Evolutionary conservation across 2,888 invertebrate species (phyloP), one percentile per base, ranked within the genome.

Genomic region (Chydorus sphaericus): DNA sequence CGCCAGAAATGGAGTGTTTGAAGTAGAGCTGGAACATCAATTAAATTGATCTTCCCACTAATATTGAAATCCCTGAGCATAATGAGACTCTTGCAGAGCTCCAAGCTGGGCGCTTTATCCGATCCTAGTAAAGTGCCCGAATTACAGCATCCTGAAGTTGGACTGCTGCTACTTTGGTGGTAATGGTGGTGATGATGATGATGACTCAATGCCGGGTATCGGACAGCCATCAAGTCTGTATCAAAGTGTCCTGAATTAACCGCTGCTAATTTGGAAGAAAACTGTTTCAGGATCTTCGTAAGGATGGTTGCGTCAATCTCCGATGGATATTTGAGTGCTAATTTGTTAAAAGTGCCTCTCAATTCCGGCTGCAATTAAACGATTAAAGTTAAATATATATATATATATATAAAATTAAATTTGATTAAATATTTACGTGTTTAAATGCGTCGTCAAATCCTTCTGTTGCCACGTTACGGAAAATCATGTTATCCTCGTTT

Each of bases 401-500:
- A n/a, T 4, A 1, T n/a, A 39, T 8, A n/a, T 29, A n/a, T 14
- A n/a, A 31, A 20, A 20, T 37, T 2, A 52, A 52, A 54, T n/a
- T 3, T 8, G 16, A 28, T 26, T 48, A 14, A 39, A 39, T 37
- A 66, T 70, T 69, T 68, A 80, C 80, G 68, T 76, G 70, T 60
- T 77, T 67, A 3, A 75, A 66, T 49, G 72, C 69, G 62, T 80
- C 79, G 61, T 78, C 79, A 62, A 74, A 69, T 65, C 77, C 75
- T 64, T 81, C 81, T 2, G 75, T 67, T 2, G 77, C 73, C 60
- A 80, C 75, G 67, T 81, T 79, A 59, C 80, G 73, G 59, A 81
- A 76, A 49, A 83, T 73, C 73, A 79, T 75, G 68, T 83, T 83
- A 68, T 83, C 83, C 65, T 83, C 83, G 68, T 83, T 83, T 57